Percentiles rank a stretch among this genome's conserved stretches.
These are phyloP conservation scores for Tiliacea citrago DNA, from an alignment of 2,888 invertebrate species.

Conservation along the genomic window DNA sequence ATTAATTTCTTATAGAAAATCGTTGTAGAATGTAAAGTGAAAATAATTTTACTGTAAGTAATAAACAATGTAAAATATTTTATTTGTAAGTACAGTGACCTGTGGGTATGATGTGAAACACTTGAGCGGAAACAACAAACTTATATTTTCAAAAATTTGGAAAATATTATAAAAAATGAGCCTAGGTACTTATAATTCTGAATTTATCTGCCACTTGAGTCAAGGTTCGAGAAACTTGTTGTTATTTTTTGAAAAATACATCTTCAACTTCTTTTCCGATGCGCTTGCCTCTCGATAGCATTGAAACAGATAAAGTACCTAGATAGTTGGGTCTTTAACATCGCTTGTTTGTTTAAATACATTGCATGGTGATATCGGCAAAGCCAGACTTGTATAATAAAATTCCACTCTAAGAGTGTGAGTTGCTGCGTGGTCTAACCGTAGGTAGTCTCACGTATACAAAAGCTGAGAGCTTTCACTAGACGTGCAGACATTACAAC, in stretches of 20 bases:
- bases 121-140: neutral
- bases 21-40: neutral
- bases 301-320: neutral
- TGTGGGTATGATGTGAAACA: constrained; percentile 13
- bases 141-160: neutral
- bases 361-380: neutral
- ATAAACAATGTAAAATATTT: constrained; percentile 1
- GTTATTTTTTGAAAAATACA: neutral
- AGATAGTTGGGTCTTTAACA: neutral
- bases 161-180: neutral
- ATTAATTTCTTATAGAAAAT: neutral
- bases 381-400: constrained; percentile 1
- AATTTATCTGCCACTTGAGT: neutral
- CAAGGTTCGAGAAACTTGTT: neutral
- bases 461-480: neutral
- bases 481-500: neutral
- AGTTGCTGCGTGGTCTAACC: neutral
- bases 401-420: neutral
- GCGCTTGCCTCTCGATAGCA: constrained; percentile 1
- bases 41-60: neutral
- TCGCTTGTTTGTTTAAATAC: neutral
- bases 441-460: too few species aligned
- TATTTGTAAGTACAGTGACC: neutral
- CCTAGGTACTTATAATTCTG: neutral
- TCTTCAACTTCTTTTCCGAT: neutral